Evolutionary conservation across 2,113 vertebrate genomes (phyloP).

Genomic region (Gobio gobio): DNA sequence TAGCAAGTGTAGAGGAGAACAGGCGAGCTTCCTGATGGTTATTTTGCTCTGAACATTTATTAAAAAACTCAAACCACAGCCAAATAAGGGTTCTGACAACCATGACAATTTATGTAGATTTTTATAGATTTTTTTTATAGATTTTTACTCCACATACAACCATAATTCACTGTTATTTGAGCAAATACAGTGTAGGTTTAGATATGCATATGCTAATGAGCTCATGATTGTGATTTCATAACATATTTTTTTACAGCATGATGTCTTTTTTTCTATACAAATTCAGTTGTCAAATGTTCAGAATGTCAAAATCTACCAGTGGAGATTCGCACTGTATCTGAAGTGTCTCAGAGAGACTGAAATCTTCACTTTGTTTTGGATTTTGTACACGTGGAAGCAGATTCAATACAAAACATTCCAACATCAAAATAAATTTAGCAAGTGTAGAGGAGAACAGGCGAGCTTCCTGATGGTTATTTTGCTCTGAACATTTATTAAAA

Average conservation of each 20-base stretch:
- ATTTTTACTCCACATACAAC: too few species aligned
- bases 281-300: background rate
- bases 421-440: background rate
- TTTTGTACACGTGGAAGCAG: constrained; percentile 10
- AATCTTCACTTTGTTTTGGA: background rate
- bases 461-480: background rate
- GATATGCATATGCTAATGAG: background rate
- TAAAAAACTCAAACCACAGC: background rate
- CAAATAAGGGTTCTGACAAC: too few species aligned
- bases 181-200: background rate
- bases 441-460: background rate
- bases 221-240: background rate
- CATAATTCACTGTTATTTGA: too few species aligned
- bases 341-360: background rate
- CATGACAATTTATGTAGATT: too few species aligned
- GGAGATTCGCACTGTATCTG: background rate
- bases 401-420: constrained; percentile 13
- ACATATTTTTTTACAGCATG: background rate
- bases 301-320: background rate
- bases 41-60: background rate
- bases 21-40: background rate
- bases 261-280: too few species aligned
- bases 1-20: background rate
- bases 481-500: background rate
- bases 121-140: too few species aligned